These are phyloP conservation scores for Oreochromis niloticus DNA, from an alignment of 2,113 vertebrate species.

Conservation along the genomic window DNA sequence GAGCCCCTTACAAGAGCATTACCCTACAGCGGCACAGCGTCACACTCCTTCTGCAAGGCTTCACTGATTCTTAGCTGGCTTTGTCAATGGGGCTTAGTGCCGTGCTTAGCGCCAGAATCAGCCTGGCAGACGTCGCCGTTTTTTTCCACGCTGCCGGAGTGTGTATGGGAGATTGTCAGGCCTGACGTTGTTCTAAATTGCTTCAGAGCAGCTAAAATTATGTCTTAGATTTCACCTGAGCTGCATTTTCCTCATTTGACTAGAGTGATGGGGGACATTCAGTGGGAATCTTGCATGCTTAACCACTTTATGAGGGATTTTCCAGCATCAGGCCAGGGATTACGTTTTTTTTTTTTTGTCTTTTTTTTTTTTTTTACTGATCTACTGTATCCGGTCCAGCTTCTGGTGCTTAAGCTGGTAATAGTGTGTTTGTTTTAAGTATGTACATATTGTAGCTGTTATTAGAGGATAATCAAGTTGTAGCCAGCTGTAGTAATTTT, in stretches of 20 bases:
- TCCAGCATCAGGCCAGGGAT: slow-evolving; percentile 35
- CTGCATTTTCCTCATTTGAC: slow-evolving; percentile 14
- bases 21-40: slow-evolving; percentile 14
- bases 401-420: slow-evolving; percentile 4
- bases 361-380: neutral
- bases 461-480: slow-evolving; percentile 11
- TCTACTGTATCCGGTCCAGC: neutral
- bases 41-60: slow-evolving; percentile 38
- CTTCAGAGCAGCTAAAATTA: slow-evolving; percentile 12
- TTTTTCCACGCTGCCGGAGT: slow-evolving; percentile 6
- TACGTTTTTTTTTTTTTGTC: slow-evolving; percentile 12
- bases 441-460: neutral
- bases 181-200: slow-evolving; percentile 31
- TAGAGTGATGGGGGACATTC: neutral
- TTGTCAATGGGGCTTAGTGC: slow-evolving; percentile 46
- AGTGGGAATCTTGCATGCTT: slow-evolving; percentile 5
- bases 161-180: slow-evolving; percentile 26
- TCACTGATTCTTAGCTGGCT: slow-evolving; percentile 50
- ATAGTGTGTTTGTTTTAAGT: slow-evolving; percentile 36
- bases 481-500: neutral
- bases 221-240: slow-evolving; percentile 37
- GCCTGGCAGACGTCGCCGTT: slow-evolving; percentile 38
- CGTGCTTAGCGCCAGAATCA: slow-evolving; percentile 24
- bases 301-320: slow-evolving; percentile 37
- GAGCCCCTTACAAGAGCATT: slow-evolving; percentile 30